phyloP scores from a whole-genome alignment of 2,888 invertebrate species.

The Dolichopus griseipennis region DNA sequence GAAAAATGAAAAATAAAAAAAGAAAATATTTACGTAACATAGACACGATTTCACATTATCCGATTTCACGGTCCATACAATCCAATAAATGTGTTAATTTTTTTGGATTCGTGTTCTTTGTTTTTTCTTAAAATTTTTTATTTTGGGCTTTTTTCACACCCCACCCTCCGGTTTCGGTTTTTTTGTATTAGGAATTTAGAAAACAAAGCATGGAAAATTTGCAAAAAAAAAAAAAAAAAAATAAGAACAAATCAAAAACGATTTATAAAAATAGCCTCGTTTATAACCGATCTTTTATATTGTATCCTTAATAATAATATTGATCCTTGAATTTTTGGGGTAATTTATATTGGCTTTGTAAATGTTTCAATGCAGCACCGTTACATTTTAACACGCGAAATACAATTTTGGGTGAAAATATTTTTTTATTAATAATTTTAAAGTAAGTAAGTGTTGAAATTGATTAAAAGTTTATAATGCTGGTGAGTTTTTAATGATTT shows the following conservation, averaged over 20 bases:
- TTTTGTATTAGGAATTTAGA: too few species aligned
- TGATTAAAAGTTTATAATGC: too few species aligned
- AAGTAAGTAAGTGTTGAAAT: too few species aligned
- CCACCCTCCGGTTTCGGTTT: not conserved
- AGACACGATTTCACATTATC: not conserved
- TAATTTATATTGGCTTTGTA: not conserved
- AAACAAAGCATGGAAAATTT: not conserved
- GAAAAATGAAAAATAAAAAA: not conserved
- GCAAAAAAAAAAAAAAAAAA: too few species aligned
- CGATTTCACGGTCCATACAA: slow-evolving; percentile 6
- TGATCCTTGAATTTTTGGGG: not conserved
- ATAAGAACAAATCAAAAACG: not conserved
- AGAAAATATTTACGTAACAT: not conserved
- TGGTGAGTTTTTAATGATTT: too few species aligned
- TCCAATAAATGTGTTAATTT: not conserved
- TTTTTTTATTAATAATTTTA: too few species aligned
- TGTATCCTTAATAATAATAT: not conserved
- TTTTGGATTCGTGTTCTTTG: not conserved
- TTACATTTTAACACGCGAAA: not conserved
- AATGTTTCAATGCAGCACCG: not conserved
- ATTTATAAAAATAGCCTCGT: slow-evolving; percentile 4
- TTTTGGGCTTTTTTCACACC: not conserved
- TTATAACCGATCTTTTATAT: not conserved
- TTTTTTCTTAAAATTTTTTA: not conserved
- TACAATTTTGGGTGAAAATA: not conserved